phyloP scores from a whole-genome alignment of 2,113 vertebrate species.

The Phaethornis superciliosus region DNA sequence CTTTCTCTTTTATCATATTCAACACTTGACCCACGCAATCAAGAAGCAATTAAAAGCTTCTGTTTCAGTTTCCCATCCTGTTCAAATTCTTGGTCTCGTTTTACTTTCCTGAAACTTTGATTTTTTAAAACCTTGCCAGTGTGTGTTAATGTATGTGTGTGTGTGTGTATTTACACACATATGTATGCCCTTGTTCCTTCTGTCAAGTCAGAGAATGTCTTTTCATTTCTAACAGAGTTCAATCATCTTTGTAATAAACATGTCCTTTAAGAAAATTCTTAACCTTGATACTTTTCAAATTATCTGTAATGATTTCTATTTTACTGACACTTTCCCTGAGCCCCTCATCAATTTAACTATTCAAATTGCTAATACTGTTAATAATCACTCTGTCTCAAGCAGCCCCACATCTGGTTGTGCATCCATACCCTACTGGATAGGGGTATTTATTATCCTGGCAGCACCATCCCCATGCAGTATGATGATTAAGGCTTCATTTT shows the following conservation, averaged over 20 bases:
- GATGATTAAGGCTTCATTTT: conserved; percentile 54
- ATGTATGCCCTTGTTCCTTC: conserved; percentile 12
- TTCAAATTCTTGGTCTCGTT: conserved; percentile 7
- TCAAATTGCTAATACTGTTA: conserved; percentile 54
- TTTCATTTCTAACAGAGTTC: conserved; percentile 1
- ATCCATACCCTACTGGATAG: neutral
- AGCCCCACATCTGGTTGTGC: conserved; percentile 38
- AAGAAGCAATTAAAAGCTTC: conserved; percentile 47
- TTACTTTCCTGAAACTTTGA: conserved; percentile 1
- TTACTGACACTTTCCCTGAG: conserved; percentile 47
- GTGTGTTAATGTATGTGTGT: neutral
- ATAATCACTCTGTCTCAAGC: conserved; percentile 29
- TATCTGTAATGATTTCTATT: conserved; percentile 50
- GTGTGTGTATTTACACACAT: neutral
- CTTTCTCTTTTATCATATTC: conserved; percentile 17
- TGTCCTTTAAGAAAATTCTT: conserved; percentile 36
- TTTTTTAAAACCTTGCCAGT: neutral
- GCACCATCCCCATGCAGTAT: neutral
- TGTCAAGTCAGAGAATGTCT: conserved; percentile 4
- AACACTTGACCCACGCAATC: conserved; percentile 41
- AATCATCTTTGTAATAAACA: conserved; percentile 52
- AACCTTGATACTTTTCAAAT: conserved; percentile 27
- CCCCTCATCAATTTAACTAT: conserved; percentile 54
- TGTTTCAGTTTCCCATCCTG: conserved; percentile 17
- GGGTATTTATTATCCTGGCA: conserved; percentile 25